Evolutionary conservation across 2,888 invertebrate genomes (phyloP), one percentile per base, ranked within the genome.

Genomic region (Pollenia labialis): DNA sequence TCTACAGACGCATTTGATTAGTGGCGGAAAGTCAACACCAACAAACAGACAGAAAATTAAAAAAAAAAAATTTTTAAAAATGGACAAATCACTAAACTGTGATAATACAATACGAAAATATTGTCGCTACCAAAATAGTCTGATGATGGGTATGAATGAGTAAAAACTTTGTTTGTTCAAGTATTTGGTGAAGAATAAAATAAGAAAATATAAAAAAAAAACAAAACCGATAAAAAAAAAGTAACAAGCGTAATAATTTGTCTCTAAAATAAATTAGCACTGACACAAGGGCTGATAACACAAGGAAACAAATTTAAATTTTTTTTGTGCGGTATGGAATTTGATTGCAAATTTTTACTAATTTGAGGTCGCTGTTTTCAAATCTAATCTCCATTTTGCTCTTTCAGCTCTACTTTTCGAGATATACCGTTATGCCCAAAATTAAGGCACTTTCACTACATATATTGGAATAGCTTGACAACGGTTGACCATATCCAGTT

Each of bases 91-190:
- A 23, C 23, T 66, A 60, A 76, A 86, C 66, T 83, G 62, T 77
- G 76, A 83, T 87, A 87, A 81, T 54, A 75, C 80, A 46, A 83
- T 58, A 66, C 60, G 81, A 81, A 83, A 87, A 76, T 81, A 56
- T 82, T 69, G 62, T 12, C 69, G 82, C 40, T 58, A 75, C 23
- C 81, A 85, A 76, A 71, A 60, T 66, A 42, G 32, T 80, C 60
- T 71, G 52, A 18, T 52, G 42, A 44, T 52, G 66, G 81, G 81
- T 79, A 79, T 58, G 79, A 60, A 75, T 75, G 50, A 32, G 40
- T 76, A 76, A 8, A 48, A 75, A 16, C 52, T 62, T n/a, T 69
- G 74, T 60, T 68, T 74, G 11, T 68, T 18, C 56, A 44, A 16
- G 6, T 44, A 6, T 72, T 42, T 58, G 32, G 54, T 71, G 54